A percentile compares a stretch with the other conserved stretches of the same genome.
These are phyloP conservation scores for Drosophila suzukii DNA, from an alignment of 1,140 invertebrate genomes.

Conservation along the genomic window DNA sequence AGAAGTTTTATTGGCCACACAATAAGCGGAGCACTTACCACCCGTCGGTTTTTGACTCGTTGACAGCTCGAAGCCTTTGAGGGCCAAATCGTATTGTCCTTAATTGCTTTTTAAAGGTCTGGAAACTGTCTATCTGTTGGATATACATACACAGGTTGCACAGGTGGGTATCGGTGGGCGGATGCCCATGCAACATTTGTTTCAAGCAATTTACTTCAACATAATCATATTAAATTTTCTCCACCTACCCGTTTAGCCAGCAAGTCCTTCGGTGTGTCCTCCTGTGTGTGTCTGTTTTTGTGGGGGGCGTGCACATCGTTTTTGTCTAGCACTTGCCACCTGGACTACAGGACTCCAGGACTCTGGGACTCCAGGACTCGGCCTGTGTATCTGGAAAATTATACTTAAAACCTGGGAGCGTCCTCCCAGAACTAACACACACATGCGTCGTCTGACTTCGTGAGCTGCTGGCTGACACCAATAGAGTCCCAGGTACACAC, in stretches of 20 bases:
- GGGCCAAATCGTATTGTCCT: conserved; percentile 55
- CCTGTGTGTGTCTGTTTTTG: conserved; percentile 1
- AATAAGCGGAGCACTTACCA: conserved; percentile 28
- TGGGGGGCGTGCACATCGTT: conserved; percentile 70
- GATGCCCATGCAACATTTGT: conserved; percentile 70
- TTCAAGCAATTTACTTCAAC: conserved; percentile 81
- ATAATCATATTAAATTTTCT: conserved; percentile 83
- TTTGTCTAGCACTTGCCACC: conserved; percentile 75
- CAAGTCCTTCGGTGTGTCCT: conserved; percentile 20
- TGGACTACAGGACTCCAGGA: conserved; percentile 29
- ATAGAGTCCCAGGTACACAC: conserved; percentile 26
- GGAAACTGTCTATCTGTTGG: conserved; percentile 27
- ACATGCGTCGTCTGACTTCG: conserved; percentile 57
- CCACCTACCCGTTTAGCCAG: conserved; percentile 64
- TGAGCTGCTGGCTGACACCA: conserved; percentile 68
- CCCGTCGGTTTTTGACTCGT: conserved; percentile 8
- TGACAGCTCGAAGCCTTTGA: conserved; percentile 41
- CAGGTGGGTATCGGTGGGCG: conserved; percentile 28
- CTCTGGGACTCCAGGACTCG: conserved; percentile 3
- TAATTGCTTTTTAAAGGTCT: conserved; percentile 73
- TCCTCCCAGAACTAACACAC: conserved; percentile 23
- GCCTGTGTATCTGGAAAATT: conserved; percentile 45
- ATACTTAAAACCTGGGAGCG: conserved; percentile 77
- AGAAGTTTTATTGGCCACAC: conserved; percentile 42
- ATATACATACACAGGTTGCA: background rate